Evolutionary conservation across 2,888 invertebrate species (phyloP).

Genomic region (Dioctria linearis): DNA sequence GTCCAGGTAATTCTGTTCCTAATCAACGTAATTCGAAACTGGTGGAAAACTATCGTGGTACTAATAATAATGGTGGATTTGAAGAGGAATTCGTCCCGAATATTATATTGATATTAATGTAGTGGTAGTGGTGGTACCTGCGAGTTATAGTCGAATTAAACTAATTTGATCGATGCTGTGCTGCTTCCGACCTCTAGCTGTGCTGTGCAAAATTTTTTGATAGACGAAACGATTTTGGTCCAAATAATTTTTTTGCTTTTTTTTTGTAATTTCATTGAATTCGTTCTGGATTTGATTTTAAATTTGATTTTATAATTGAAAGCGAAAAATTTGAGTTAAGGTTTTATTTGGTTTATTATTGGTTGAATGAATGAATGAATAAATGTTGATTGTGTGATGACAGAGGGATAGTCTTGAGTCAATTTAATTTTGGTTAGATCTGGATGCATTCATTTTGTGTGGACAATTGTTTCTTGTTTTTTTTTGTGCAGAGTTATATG

Average conservation of each 20-base stretch:
- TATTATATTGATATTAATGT: not conserved
- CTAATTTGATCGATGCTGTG: not conserved
- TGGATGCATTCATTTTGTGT: no score
- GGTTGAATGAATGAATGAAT: no score
- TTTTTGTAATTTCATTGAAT: constrained; percentile 2
- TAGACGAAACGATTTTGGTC: not conserved
- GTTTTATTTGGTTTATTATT: not conserved
- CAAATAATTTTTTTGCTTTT: not conserved
- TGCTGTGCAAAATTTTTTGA: constrained; percentile 19
- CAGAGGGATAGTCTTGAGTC: no score
- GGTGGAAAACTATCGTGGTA: not conserved
- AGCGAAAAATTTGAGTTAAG: not conserved
- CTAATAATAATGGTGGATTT: not conserved
- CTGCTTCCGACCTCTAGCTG: not conserved
- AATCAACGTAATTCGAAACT: not conserved
- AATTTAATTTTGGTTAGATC: no score
- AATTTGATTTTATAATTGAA: constrained; percentile 1
- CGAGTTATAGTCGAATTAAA: not conserved
- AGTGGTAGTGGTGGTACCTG: not conserved
- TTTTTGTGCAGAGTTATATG: no score
- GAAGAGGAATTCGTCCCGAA: not conserved
- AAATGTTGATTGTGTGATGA: no score
- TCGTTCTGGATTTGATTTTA: not conserved
- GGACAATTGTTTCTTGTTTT: no score
- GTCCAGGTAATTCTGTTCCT: not conserved